These are phyloP conservation scores for Karalla daura DNA, from an alignment of 2,797 vertebrate species.

Conservation along the genomic window DNA sequence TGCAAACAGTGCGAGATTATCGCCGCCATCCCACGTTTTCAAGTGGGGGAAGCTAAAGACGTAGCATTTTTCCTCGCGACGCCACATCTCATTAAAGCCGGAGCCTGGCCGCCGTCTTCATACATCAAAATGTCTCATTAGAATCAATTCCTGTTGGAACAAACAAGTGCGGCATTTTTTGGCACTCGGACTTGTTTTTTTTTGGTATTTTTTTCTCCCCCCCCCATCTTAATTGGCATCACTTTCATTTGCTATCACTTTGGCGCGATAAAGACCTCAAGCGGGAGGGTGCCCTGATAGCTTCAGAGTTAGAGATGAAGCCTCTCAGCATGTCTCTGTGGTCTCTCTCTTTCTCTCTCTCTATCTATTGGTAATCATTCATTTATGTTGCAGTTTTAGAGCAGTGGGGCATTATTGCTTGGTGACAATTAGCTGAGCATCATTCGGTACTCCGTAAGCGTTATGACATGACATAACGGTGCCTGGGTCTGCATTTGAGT, in stretches of 20 bases:
- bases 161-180: conserved; percentile 24
- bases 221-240: conserved; percentile 33
- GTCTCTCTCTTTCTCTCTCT: no score
- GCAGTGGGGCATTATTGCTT: background rate
- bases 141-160: conserved; percentile 17
- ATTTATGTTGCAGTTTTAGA: background rate
- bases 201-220: no score
- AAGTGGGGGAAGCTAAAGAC: background rate
- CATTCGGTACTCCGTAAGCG: background rate
- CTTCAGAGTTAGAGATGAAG: background rate
- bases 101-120: conserved; percentile 6
- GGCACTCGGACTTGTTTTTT: conserved; percentile 9
- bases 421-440: background rate
- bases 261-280: background rate
- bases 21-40: background rate
- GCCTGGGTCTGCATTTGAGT: no score
- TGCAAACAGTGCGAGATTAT: background rate
- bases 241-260: conserved; percentile 13
- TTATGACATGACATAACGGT: background rate
- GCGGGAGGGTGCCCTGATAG: background rate
- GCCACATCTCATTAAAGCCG: conserved; percentile 16
- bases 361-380: no score
- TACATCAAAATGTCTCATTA: conserved; percentile 23
- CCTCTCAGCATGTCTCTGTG: background rate
- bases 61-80: background rate